A percentile compares a stretch with the other conserved stretches of the same genome.
Evolutionary conservation across 1,140 invertebrate genomes (phyloP).

Genomic region (Adelges cooleyi): DNA sequence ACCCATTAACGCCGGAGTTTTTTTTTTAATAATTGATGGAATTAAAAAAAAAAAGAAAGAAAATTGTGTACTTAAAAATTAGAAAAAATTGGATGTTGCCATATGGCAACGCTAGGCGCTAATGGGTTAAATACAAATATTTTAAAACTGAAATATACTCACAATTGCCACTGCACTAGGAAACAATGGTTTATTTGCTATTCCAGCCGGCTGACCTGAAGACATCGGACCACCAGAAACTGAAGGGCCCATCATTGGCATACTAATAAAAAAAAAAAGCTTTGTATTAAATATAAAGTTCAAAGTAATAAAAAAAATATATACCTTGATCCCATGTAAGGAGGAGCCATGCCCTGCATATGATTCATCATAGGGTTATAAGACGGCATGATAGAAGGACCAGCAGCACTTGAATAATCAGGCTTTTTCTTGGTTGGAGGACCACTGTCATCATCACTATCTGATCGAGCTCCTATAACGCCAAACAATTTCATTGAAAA

Average conservation of each 20-base stretch:
- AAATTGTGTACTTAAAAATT: too few species aligned
- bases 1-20: too few species aligned
- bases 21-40: too few species aligned
- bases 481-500: neutral
- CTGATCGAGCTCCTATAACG: conserved; percentile 36
- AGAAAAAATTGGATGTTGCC: too few species aligned
- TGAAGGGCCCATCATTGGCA: conserved; percentile 38
- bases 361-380: conserved; percentile 53
- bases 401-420: conserved; percentile 42
- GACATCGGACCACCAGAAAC: conserved; percentile 26
- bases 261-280: conserved; percentile 38
- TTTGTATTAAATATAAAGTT: neutral
- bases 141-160: too few species aligned
- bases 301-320: neutral
- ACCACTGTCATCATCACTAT: conserved; percentile 65
- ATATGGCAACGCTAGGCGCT: too few species aligned
- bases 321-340: conserved; percentile 54
- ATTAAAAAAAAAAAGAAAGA: too few species aligned
- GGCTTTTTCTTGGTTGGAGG: conserved; percentile 56
- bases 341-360: conserved; percentile 53
- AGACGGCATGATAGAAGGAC: conserved; percentile 46
- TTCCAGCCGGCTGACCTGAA: neutral
- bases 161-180: conserved; percentile 51
- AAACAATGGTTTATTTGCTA: conserved; percentile 51
- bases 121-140: too few species aligned